Conservation (phyloP, 1,140 invertebrate species). For the Lepidotrigona ventralis region DNA sequence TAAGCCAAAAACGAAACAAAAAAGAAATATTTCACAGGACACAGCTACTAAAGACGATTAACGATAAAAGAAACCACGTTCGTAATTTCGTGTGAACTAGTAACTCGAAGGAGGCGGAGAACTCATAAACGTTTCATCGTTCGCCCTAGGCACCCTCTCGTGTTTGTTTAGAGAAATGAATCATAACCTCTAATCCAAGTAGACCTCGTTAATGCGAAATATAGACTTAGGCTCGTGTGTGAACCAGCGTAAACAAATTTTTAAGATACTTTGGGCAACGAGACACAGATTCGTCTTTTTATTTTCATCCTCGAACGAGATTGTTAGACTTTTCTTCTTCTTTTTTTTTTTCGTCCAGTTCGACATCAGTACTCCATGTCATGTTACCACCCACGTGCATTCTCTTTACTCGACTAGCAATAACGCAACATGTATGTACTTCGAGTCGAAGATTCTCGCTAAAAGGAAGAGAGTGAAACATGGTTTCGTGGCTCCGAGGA, state of each 20-base stretch:
- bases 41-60: conserved; percentile 13
- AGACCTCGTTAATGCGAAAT: conserved; percentile 58
- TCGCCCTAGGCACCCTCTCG: conserved; percentile 70
- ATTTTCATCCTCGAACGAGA: neutral
- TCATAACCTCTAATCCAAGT: conserved; percentile 56
- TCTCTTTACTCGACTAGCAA: conserved; percentile 29
- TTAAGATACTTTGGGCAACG: conserved; percentile 31
- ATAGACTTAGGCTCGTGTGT: conserved; percentile 63
- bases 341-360: neutral
- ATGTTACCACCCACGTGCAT: neutral
- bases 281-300: neutral
- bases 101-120: conserved; percentile 39
- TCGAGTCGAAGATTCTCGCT: conserved; percentile 21
- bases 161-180: conserved; percentile 72
- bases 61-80: conserved; percentile 5
- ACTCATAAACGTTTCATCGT: conserved; percentile 66
- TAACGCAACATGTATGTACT: conserved; percentile 30
- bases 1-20: neutral
- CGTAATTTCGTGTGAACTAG: conserved; percentile 38
- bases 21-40: neutral
- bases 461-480: neutral
- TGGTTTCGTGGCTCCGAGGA: neutral
- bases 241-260: conserved; percentile 61
- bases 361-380: neutral
- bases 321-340: neutral